Evolutionary conservation across 1,140 invertebrate genomes (phyloP), one percentile per base, ranked within the genome.

Genomic region (Pseudomyrmex gracilis): DNA sequence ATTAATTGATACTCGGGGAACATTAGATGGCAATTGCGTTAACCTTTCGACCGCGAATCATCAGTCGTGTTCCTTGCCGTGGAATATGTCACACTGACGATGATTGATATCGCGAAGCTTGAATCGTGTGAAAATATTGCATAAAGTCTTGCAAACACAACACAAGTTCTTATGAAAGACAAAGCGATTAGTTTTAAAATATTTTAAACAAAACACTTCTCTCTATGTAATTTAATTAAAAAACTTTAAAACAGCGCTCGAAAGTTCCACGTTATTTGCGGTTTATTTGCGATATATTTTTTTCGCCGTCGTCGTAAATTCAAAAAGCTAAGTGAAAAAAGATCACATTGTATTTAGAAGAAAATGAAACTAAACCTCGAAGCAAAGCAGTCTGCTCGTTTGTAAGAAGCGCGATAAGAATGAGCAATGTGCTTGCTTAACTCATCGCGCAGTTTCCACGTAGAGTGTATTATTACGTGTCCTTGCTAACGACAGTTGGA

Each of bases 341-440:
- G n/a, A 20, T 51, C 49, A 13, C 5, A 34, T 34, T 34, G 34
- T 34, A 34, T 34, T 34, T 34, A 34, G 5, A 7, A 34, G 34
- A 34, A 0, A 34, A 34, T 5, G 0, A 7, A 34, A 34, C 34
- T 34, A 34, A 34, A 34, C 7, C 34, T 34, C 34, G 34, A 34
- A 34, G 22, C 15, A 22, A n/a, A n/a, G n/a, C 17, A n/a, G 45
- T 13, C 20, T 45, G 13, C 1, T 67, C 4, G 15, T 2, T 10
- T 78, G 7, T 78, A 70, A 58, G 17, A 57, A 20, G 53, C 22
- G 15, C 53, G 43, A 24, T 49, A 80, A 71, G 10, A 71, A 34
- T 80, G 76, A 80, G 10, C 22, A 60, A 60, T 24, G 22, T n/a
- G 17, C 45, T 47, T 70, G 20, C 24, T 80, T 80, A 34, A 70